Evolutionary conservation across 2,797 vertebrate genomes (phyloP).

Genomic region (Linurgus olivaceus): DNA sequence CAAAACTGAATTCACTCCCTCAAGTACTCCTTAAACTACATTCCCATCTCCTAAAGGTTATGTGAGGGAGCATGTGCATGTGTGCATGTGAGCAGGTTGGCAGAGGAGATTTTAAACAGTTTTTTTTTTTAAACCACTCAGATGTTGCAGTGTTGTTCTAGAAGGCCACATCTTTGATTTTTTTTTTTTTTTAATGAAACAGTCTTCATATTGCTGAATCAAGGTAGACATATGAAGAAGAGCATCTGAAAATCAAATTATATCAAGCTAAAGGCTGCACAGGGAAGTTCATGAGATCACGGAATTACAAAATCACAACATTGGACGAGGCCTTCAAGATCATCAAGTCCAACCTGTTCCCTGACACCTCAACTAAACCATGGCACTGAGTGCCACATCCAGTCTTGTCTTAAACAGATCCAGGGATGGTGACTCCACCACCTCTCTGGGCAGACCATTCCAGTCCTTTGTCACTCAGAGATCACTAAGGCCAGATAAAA

Average conservation of each 20-base stretch:
- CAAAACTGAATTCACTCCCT: neutral
- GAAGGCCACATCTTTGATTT: neutral
- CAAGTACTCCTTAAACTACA: neutral
- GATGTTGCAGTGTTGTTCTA: neutral
- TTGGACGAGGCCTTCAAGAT: neutral
- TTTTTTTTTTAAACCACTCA: neutral
- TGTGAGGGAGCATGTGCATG: neutral
- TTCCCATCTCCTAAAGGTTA: neutral
- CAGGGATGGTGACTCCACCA: neutral
- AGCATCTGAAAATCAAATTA: neutral
- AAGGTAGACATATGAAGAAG: neutral
- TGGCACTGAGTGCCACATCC: neutral
- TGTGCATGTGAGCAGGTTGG: no score
- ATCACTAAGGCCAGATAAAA: neutral
- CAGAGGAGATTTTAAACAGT: neutral
- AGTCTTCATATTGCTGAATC: neutral
- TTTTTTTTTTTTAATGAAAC: neutral
- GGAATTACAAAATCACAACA: neutral
- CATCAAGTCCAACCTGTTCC: neutral
- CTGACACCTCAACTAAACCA: neutral
- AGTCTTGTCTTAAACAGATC: neutral
- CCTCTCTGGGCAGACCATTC: neutral
- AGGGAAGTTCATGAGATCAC: neutral
- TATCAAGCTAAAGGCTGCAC: neutral
- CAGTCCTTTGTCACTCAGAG: neutral